Conservation (phyloP, 1,140 invertebrate species). For the Helicoverpa zea region DNA sequence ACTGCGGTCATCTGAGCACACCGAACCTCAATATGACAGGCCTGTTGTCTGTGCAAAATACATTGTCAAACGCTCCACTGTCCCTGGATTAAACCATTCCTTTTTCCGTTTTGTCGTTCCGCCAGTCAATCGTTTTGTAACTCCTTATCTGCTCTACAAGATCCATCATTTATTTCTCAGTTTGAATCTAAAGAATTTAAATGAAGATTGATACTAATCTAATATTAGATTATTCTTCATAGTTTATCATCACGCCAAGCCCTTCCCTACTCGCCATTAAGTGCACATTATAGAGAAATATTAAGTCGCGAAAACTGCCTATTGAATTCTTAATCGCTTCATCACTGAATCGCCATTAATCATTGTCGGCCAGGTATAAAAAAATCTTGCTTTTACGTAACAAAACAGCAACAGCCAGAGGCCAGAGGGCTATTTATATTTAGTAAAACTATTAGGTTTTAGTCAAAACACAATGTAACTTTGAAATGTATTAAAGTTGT, state of each 20-base stretch:
- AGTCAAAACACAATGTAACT: slow-evolving; percentile 29
- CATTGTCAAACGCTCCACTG: slow-evolving; percentile 28
- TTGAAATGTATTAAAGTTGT: slow-evolving; percentile 38
- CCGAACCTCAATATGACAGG: slow-evolving; percentile 5
- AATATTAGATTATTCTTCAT: not conserved
- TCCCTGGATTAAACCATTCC: not conserved
- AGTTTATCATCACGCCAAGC: not conserved
- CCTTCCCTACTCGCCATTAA: not conserved
- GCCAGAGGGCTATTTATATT: slow-evolving; percentile 8
- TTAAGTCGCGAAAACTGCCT: slow-evolving; percentile 20
- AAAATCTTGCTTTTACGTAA: slow-evolving; percentile 25
- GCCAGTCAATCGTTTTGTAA: not conserved
- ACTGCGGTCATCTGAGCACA: slow-evolving; percentile 42
- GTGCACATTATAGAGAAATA: slow-evolving; percentile 6
- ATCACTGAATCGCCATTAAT: slow-evolving; percentile 31
- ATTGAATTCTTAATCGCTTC: slow-evolving; percentile 35
- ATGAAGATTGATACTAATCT: too few species aligned
- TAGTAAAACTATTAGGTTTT: slow-evolving; percentile 30
- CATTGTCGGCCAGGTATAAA: slow-evolving; percentile 19
- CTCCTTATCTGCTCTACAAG: too few species aligned
- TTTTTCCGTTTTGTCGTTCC: not conserved
- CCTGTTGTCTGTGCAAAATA: slow-evolving; percentile 25
- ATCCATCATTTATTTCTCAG: too few species aligned
- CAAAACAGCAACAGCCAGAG: slow-evolving; percentile 10
- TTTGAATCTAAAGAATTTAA: too few species aligned